A percentile compares a stretch with the other conserved stretches of the same genome.
These are phyloP conservation scores for Phoxinus phoxinus DNA, from an alignment of 2,113 vertebrate genomes.

Conservation along the genomic window DNA sequence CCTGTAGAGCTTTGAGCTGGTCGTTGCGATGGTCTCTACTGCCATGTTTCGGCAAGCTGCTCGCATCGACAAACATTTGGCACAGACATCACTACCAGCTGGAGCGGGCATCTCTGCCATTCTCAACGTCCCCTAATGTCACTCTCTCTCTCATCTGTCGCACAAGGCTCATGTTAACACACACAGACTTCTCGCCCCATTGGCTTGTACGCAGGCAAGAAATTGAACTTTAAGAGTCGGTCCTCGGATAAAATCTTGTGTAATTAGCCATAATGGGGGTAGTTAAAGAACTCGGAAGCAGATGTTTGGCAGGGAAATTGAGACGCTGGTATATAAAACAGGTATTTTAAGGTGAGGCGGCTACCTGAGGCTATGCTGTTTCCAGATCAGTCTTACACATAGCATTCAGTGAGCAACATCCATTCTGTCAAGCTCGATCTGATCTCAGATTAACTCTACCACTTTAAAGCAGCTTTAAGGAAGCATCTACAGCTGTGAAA, in stretches of 20 bases:
- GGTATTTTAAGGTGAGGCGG: slow-evolving; percentile 10
- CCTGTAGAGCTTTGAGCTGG: slow-evolving; percentile 67
- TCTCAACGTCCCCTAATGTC: slow-evolving; percentile 61
- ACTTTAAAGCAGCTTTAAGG: neutral
- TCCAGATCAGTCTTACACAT: slow-evolving; percentile 26
- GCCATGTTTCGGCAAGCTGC: slow-evolving; percentile 75
- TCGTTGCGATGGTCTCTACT: slow-evolving; percentile 68
- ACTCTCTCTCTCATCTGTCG: slow-evolving; percentile 46
- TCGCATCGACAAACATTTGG: slow-evolving; percentile 74
- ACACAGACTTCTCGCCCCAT: slow-evolving; percentile 16
- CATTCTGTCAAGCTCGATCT: neutral
- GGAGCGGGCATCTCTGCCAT: slow-evolving; percentile 67
- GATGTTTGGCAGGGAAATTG: slow-evolving; percentile 41
- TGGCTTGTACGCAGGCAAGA: neutral
- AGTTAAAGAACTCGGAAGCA: slow-evolving; percentile 21
- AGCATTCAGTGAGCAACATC: slow-evolving; percentile 21
- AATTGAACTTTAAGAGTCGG: slow-evolving; percentile 44
- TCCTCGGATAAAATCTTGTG: slow-evolving; percentile 53
- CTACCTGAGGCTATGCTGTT: slow-evolving; percentile 40
- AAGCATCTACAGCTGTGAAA: slow-evolving; percentile 33
- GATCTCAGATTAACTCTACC: neutral
- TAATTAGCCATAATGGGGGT: slow-evolving; percentile 37
- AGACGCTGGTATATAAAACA: slow-evolving; percentile 11
- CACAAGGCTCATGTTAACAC: slow-evolving; percentile 35
- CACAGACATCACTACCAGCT: slow-evolving; percentile 72